These are phyloP conservation scores for Crotalus adamanteus DNA, from an alignment of 2,797 vertebrate genomes.

Conservation along the genomic window DNA sequence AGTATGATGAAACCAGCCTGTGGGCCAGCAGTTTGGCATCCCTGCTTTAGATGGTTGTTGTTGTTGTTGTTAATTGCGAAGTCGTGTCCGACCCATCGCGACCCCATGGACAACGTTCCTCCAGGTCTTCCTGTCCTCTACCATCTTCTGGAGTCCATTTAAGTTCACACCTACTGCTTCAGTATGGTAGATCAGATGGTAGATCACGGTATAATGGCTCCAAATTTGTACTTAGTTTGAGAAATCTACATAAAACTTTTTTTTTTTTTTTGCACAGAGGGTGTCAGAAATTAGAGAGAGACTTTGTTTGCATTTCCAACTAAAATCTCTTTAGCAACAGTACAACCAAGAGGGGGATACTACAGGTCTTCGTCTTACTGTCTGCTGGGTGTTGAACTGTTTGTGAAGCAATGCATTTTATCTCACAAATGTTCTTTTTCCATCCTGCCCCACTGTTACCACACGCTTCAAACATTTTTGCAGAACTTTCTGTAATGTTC, in stretches of 20 bases:
- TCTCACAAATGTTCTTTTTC: neutral
- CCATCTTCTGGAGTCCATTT: no score
- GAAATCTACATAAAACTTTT: neutral
- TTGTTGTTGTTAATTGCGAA: no score
- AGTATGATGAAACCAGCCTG: no score
- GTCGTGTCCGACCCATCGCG: no score
- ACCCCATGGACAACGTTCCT: no score
- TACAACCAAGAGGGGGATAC: neutral
- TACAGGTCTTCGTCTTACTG: neutral
- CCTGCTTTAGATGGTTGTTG: no score
- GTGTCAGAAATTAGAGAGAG: neutral
- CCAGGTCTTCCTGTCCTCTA: no score
- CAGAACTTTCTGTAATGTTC: neutral
- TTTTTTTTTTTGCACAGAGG: neutral
- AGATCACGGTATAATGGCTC: no score
- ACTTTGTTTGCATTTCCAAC: neutral
- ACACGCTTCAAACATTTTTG: neutral
- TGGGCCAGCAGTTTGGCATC: no score
- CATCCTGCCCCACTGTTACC: neutral
- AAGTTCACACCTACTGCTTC: no score
- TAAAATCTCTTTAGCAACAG: neutral
- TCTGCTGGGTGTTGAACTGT: neutral
- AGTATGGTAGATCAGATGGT: no score
- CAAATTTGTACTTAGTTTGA: neutral
- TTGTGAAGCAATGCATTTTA: neutral